A percentile compares a stretch with the other conserved stretches of the same genome.
Evolutionary conservation across 2,888 invertebrate genomes (phyloP).

Genomic region (Xiphydria camelus): DNA sequence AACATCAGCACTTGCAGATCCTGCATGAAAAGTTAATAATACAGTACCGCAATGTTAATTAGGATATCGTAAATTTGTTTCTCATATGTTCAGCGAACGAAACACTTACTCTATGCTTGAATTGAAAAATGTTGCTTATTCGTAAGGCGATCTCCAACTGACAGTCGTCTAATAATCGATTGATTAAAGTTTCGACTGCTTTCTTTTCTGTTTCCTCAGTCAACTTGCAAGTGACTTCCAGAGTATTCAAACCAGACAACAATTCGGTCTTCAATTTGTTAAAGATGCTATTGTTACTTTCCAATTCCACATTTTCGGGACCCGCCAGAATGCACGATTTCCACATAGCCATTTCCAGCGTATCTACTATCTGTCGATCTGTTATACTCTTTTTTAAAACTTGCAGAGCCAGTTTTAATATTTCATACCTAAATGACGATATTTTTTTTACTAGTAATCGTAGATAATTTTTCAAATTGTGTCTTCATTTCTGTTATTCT

Average conservation of each 20-base stretch:
- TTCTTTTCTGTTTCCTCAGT: conserved; percentile 34
- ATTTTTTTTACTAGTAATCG: background rate
- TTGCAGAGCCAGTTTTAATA: conserved; percentile 44
- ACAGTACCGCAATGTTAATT: background rate
- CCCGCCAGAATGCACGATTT: conserved; percentile 52
- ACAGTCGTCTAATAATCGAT: conserved; percentile 62
- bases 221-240: conserved; percentile 39
- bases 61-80: background rate
- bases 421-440: conserved; percentile 43
- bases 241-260: conserved; percentile 35
- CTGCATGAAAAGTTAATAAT: conserved; percentile 20
- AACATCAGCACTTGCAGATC: conserved; percentile 67
- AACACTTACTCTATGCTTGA: conserved; percentile 44
- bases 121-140: conserved; percentile 57
- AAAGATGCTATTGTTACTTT: conserved; percentile 30
- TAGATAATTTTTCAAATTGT: background rate
- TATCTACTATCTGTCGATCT: conserved; percentile 40
- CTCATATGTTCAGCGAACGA: background rate
- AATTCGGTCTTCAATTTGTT: conserved; percentile 48
- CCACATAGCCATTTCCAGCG: conserved; percentile 56
- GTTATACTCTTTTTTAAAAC: conserved; percentile 39
- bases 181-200: conserved; percentile 56
- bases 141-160: conserved; percentile 66
- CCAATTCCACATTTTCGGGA: conserved; percentile 38
- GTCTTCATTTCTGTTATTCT: background rate